Evolutionary conservation across 2,113 vertebrate genomes (phyloP).

Genomic region (Pangasianodon hypophthalmus): DNA sequence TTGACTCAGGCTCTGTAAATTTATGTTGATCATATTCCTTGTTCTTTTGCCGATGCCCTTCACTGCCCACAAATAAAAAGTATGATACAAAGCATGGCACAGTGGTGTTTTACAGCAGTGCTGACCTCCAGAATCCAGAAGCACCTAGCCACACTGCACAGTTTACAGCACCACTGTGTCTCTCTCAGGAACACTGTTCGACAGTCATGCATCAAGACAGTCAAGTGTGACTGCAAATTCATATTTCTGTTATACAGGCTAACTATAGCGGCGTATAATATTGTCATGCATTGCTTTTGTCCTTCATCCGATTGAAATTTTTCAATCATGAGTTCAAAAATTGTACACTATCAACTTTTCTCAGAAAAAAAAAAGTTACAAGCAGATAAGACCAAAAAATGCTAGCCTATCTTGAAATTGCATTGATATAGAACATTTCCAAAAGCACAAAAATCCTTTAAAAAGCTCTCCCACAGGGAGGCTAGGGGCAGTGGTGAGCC

Average conservation of each 20-base stretch:
- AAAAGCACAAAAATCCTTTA: slow-evolving; percentile 47
- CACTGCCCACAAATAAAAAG: slow-evolving; percentile 24
- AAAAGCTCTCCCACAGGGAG: slow-evolving; percentile 50
- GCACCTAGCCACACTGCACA: not conserved
- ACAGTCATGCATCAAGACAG: not conserved
- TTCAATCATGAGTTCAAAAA: slow-evolving; percentile 43
- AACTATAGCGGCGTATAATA: not conserved
- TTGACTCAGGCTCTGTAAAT: slow-evolving; percentile 51
- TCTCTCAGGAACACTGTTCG: not conserved
- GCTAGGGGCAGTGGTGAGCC: slow-evolving; percentile 55
- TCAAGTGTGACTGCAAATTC: not conserved
- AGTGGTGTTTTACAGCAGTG: not conserved
- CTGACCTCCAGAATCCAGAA: not conserved
- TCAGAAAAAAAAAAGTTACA: slow-evolving; percentile 27
- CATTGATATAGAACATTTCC: slow-evolving; percentile 54
- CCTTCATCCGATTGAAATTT: slow-evolving; percentile 9
- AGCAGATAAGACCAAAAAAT: slow-evolving; percentile 44
- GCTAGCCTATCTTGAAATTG: slow-evolving; percentile 34
- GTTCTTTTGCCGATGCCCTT: slow-evolving; percentile 37
- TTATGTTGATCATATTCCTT: slow-evolving; percentile 51
- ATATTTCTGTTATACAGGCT: not conserved
- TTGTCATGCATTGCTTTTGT: slow-evolving; percentile 28
- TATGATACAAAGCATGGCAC: slow-evolving; percentile 2
- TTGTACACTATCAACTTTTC: slow-evolving; percentile 33
- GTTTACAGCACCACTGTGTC: not conserved